A percentile compares a stretch with the other conserved stretches of the same genome.
phyloP scores from a whole-genome alignment of 2,797 vertebrate genomes.

The Yasuhikotakia modesta region DNA sequence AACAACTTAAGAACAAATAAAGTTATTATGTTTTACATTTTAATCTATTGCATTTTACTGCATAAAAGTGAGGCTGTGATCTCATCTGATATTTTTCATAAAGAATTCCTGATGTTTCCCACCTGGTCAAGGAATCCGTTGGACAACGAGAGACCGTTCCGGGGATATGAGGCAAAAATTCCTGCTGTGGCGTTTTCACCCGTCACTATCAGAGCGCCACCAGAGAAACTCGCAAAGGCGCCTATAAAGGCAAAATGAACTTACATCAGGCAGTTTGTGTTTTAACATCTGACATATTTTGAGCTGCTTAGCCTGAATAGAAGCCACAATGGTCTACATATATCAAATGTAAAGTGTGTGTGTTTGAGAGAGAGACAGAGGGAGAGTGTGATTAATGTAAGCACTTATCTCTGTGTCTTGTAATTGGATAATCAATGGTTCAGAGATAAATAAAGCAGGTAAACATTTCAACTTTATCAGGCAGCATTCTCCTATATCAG shows the following conservation, averaged over 20 bases:
- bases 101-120: constrained; percentile 51
- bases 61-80: no score
- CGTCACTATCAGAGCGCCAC: constrained; percentile 77
- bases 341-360: no score
- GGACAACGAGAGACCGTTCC: constrained; percentile 81
- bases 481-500: no score
- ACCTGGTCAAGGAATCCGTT: constrained; percentile 96
- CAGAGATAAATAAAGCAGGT: neutral
- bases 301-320: no score
- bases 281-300: no score
- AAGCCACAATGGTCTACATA: no score
- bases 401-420: neutral
- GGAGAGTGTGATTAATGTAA: neutral
- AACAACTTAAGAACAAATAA: no score
- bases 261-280: no score
- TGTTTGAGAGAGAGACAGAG: no score
- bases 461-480: no score
- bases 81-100: neutral
- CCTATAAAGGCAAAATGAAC: no score
- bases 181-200: constrained; percentile 90
- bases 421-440: neutral
- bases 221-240: constrained; percentile 83
- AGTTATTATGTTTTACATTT: no score
- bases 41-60: neutral
- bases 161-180: constrained; percentile 94